Base-by-base conservation (phyloP, 2,888 invertebrate species). In the Thereva unica region DNA sequence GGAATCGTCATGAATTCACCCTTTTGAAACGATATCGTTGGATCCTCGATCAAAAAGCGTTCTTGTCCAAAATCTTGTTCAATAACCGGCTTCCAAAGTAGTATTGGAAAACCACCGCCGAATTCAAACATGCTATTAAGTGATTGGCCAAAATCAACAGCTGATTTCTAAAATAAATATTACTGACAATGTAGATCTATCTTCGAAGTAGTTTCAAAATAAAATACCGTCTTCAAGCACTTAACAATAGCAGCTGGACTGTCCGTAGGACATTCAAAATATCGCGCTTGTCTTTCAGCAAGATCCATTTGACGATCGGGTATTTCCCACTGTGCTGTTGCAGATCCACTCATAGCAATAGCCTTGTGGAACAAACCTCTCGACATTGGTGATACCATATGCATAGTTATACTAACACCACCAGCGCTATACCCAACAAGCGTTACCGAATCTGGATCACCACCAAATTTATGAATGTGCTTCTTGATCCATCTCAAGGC, bases 1-100 rank as follows among this genome's bases (percentile, higher is more conserved):
- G 90, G 90, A 35, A 90, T 86, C 54, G 85, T 82, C 70, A 85
- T 80, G 67, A 87, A 84, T 44, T 84, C 81, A 2, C 87, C 86
- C 66, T 83, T 76, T 40, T 82, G 79, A 64, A 88, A 85, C 4
- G 86, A 80, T 47, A 83, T 82, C 44, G 83, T 78, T 0, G 90
- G 90, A 73, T 87, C 84, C 9, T 84, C 84, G 0, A 81, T 72
- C n/a, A 90, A 78, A 76, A 89, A 90, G 67, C 87, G 81, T 73
- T 88, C 87, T 73, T 88, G 86, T 0, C 88, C 88, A 70, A 86
- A 84, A 74, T 88, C 86, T 0, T 83, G 83, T 75, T 90, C 90
- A 4, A 90, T 80, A 0, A 89, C 86, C 0, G 88, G 86, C 8
- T 78, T 78, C 87, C 88, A 90, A 4, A 86, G 72, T 1, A 78